Evolutionary conservation across 2,888 invertebrate genomes (phyloP).

Genomic region (Cephus runcator): DNA sequence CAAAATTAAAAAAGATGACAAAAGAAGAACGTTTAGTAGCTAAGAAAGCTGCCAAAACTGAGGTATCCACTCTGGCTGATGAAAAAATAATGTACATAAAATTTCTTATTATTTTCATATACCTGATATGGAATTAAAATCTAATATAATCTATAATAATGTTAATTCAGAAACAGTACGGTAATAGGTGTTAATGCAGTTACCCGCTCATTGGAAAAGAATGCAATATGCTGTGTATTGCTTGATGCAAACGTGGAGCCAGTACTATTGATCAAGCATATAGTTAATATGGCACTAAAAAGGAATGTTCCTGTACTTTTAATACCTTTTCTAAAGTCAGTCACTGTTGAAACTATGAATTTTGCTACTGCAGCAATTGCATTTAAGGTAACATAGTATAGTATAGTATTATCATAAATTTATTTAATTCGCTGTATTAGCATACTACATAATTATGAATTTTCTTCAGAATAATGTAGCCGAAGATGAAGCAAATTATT

Average conservation of each 20-base stretch:
- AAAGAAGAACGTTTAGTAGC: constrained; percentile 44
- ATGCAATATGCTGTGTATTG: constrained; percentile 46
- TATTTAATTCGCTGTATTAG: too few relatives aligned
- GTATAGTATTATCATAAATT: too few relatives aligned
- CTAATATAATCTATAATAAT: constrained; percentile 1
- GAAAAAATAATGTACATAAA: constrained; percentile 25
- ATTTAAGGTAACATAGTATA: constrained; percentile 43
- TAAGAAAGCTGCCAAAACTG: constrained; percentile 26
- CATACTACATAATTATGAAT: too few relatives aligned
- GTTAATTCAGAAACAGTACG: constrained; percentile 40
- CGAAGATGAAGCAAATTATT: constrained; percentile 33
- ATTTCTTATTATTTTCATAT: not conserved
- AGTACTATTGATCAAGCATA: constrained; percentile 50
- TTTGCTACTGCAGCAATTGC: constrained; percentile 51
- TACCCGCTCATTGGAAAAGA: constrained; percentile 55
- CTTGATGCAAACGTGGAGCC: constrained; percentile 54
- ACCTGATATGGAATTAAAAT: not conserved
- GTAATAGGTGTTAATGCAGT: constrained; percentile 55
- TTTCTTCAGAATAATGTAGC: constrained; percentile 36
- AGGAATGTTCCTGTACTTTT: constrained; percentile 53
- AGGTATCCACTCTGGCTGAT: not conserved
- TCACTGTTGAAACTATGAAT: constrained; percentile 44
- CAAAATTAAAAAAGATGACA: constrained; percentile 39
- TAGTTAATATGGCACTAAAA: constrained; percentile 52
- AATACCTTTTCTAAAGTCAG: constrained; percentile 48